These are phyloP conservation scores for Azemiops feae DNA, from an alignment of 2,113 vertebrate genomes.

Conservation along the genomic window DNA sequence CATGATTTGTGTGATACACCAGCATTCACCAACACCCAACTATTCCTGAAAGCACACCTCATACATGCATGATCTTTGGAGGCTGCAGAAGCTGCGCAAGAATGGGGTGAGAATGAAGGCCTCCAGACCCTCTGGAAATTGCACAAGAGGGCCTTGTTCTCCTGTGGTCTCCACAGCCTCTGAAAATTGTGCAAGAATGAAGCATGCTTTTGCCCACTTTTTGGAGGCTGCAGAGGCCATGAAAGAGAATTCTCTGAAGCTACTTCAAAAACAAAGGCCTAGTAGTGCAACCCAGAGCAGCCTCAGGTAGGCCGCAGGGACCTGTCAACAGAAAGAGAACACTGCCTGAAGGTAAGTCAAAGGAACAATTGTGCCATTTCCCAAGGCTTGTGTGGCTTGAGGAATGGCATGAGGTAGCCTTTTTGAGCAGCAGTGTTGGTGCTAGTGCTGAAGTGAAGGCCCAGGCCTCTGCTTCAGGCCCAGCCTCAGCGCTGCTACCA, in stretches of 20 bases:
- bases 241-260: not conserved
- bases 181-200: not conserved
- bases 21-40: not conserved
- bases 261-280: not conserved
- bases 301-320: not conserved
- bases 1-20: not conserved
- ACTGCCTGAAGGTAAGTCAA: not conserved
- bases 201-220: not conserved
- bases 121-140: not conserved
- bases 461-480: not conserved
- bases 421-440: not conserved
- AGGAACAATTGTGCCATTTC: not conserved
- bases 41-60: not conserved
- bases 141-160: not conserved
- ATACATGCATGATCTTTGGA: not conserved
- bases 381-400: not conserved
- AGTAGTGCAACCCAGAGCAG: not conserved
- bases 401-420: not conserved
- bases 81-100: not conserved
- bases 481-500: not conserved
- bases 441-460: not conserved
- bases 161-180: not conserved
- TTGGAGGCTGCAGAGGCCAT: not conserved
- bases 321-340: not conserved
- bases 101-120: not conserved